Conservation (phyloP, 2,797 vertebrate species). For the Pseudomugil gertrudae region DNA sequence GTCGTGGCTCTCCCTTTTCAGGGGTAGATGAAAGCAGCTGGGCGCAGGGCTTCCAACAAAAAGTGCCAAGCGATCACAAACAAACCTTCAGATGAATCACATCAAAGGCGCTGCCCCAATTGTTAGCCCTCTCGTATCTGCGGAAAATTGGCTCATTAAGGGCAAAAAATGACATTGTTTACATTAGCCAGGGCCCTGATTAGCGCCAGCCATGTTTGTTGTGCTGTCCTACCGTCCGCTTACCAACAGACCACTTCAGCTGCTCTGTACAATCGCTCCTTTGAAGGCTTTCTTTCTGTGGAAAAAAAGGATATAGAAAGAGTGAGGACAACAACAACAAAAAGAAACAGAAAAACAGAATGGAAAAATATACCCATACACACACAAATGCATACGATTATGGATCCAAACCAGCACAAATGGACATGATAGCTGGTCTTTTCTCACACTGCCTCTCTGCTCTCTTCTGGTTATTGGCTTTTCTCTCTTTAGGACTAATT, state of each 20-base stretch:
- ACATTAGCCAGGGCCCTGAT: conserved; percentile 85
- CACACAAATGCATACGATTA: conserved; percentile 53
- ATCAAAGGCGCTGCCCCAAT: conserved; percentile 88
- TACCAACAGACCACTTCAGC: conserved; percentile 83
- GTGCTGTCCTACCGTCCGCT: conserved; percentile 79
- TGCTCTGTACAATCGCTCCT: conserved; percentile 77
- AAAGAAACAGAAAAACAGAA: conserved; percentile 54
- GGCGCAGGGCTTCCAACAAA: conserved; percentile 82
- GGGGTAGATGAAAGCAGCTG: conserved; percentile 86
- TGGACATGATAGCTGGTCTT: conserved; percentile 71
- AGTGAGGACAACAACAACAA: conserved; percentile 70
- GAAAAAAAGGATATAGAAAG: conserved; percentile 59
- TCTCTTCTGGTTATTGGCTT: conserved; percentile 62
- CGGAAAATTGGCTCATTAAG: conserved; percentile 90
- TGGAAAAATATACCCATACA: conserved; percentile 45
- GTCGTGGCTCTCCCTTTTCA: conserved; percentile 79
- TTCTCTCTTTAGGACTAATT: conserved; percentile 87
- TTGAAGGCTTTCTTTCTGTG: conserved; percentile 86
- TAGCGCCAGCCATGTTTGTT: conserved; percentile 85
- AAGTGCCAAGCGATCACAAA: conserved; percentile 85
- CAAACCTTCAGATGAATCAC: conserved; percentile 87
- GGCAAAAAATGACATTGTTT: conserved; percentile 88
- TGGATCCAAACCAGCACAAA: conserved; percentile 66
- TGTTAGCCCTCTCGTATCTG: conserved; percentile 85
- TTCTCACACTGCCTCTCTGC: conserved; percentile 62